These are phyloP conservation scores for Mythimna pallens DNA, from an alignment of 2,888 invertebrate genomes.

Conservation along the genomic window DNA sequence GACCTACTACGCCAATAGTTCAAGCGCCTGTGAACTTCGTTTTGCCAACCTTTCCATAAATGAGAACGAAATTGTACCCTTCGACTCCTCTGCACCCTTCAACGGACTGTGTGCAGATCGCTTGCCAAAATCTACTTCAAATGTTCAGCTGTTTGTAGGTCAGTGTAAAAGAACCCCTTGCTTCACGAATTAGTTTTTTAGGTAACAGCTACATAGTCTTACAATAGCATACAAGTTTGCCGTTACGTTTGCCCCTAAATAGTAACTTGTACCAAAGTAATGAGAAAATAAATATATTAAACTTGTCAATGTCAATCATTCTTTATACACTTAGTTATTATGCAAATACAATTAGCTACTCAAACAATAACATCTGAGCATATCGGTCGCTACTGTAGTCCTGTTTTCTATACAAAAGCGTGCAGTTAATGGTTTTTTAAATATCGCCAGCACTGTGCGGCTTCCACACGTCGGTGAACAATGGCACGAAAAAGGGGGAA, in stretches of 20 bases:
- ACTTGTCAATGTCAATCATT: constrained; percentile 49
- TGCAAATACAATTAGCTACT: constrained; percentile 60
- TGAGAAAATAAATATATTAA: constrained; percentile 39
- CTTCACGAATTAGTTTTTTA: background rate
- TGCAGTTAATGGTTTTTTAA: constrained; percentile 90
- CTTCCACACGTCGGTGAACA: constrained; percentile 89
- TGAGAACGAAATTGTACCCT: background rate
- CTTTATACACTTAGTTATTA: constrained; percentile 30
- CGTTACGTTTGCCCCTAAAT: background rate
- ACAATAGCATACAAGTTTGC: background rate
- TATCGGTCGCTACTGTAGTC: constrained; percentile 64
- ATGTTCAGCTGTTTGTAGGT: constrained; percentile 13
- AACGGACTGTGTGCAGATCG: background rate
- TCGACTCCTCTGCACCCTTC: background rate
- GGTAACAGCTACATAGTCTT: background rate
- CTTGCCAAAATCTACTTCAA: background rate
- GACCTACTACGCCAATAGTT: too few species aligned
- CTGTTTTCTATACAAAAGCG: constrained; percentile 82
- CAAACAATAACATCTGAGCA: constrained; percentile 66
- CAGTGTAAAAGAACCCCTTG: background rate
- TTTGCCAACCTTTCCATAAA: background rate
- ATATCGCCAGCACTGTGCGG: constrained; percentile 85
- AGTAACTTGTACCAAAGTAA: constrained; percentile 6
- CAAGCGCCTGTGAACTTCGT: background rate
- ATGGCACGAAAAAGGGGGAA: constrained; percentile 86